phyloP scores from a whole-genome alignment of 2,888 invertebrate species.

The Noctua fimbriata region DNA sequence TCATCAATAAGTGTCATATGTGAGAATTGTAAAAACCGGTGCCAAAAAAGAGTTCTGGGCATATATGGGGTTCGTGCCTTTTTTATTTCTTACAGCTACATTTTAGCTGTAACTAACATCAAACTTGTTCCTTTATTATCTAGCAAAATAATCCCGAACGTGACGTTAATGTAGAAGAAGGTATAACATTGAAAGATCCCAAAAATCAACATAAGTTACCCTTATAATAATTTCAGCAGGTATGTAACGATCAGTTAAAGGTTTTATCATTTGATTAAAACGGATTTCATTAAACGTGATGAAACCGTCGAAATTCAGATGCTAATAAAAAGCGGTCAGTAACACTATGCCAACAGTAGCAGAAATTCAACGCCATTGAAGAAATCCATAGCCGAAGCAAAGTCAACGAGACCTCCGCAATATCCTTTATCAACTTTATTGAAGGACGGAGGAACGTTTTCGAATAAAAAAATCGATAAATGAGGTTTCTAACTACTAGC shows the following conservation, averaged over 20 bases:
- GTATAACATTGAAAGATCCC: conserved; percentile 69
- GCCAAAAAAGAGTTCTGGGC: no score
- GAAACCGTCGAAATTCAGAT: background rate
- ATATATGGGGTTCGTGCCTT: background rate
- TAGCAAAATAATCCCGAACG: conserved; percentile 52
- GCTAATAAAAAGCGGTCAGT: background rate
- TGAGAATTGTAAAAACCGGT: background rate
- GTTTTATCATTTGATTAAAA: background rate
- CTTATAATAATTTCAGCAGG: conserved; percentile 61
- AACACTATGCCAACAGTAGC: background rate
- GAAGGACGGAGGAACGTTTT: background rate
- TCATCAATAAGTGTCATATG: background rate
- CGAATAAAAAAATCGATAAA: background rate
- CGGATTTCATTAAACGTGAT: conserved; percentile 1
- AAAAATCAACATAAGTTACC: conserved; percentile 69
- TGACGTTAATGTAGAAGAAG: conserved; percentile 59
- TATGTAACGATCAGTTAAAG: conserved; percentile 12
- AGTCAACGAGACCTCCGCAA: background rate
- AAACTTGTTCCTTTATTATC: conserved; percentile 32
- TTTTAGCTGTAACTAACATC: background rate
- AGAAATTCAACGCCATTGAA: background rate
- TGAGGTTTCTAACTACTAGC: background rate
- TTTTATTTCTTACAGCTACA: background rate
- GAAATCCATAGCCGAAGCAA: background rate
- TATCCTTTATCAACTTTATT: background rate